These are phyloP conservation scores for Acinonyx jubatus DNA, from an alignment of 2,113 vertebrate species.

Conservation along the genomic window DNA sequence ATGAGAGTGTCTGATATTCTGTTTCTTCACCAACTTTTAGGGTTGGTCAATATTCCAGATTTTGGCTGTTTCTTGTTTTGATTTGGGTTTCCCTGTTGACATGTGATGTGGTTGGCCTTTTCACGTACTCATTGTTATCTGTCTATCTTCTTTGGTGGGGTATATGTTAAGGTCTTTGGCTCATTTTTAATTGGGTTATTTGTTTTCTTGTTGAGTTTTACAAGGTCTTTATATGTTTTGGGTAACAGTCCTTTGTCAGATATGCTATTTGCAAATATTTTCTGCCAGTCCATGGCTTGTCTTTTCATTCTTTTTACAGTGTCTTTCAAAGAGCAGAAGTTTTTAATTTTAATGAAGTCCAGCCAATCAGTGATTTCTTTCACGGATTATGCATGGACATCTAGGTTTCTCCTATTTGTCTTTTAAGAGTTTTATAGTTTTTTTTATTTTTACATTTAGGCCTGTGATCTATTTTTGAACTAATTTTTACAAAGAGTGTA, in stretches of 20 bases:
- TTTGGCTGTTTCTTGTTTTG: not conserved
- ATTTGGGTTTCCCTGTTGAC: not conserved
- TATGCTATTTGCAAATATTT: not conserved
- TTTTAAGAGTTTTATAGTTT: not conserved
- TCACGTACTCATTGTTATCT: not conserved
- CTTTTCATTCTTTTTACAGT: not conserved
- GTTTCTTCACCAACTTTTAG: not conserved
- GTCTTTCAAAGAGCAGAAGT: not conserved
- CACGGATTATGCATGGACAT: not conserved
- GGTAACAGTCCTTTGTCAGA: not conserved
- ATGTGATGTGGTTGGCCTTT: not conserved
- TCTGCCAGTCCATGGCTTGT: not conserved
- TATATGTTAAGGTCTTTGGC: not conserved
- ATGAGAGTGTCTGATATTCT: not conserved
- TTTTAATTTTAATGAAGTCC: constrained; percentile 8
- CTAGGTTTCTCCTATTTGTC: not conserved
- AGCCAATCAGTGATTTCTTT: not conserved
- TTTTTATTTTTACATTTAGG: not conserved
- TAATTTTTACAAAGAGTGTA: not conserved
- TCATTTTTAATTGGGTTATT: not conserved
- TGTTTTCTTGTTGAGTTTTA: not conserved
- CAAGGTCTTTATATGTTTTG: not conserved
- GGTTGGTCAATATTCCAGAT: not conserved
- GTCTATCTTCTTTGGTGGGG: not conserved
- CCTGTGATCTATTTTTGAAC: not conserved